These are phyloP conservation scores for Strigamia transsilvanica DNA, from an alignment of 2,888 invertebrate species.

Conservation along the genomic window DNA sequence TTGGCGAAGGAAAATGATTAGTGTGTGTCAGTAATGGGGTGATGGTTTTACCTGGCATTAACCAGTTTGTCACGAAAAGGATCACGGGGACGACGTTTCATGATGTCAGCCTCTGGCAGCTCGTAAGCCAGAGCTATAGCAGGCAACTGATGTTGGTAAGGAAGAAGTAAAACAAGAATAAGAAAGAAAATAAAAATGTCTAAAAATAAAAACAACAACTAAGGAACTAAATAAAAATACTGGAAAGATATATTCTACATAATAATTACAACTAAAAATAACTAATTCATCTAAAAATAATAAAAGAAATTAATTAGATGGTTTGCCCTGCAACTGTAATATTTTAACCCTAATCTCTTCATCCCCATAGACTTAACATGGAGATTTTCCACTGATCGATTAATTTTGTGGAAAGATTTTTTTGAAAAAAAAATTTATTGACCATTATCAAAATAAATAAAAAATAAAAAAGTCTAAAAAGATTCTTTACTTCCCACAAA, in stretches of 20 bases:
- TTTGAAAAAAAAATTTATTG: conserved; percentile 59
- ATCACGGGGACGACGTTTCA: conserved; percentile 67
- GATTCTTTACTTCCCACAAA: conserved; percentile 69
- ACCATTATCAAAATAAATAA: no score
- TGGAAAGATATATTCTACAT: no score
- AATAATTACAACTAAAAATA: neutral
- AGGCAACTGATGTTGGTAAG: conserved; percentile 60
- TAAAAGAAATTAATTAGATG: neutral
- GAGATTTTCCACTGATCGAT: neutral
- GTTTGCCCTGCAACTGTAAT: neutral
- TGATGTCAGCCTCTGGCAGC: conserved; percentile 68
- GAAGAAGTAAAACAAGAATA: no score
- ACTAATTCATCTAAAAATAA: neutral
- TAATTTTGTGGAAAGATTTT: no score
- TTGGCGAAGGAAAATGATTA: no score
- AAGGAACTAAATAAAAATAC: no score
- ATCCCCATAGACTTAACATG: no score
- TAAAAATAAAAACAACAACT: no score
- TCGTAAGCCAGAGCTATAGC: conserved; percentile 71
- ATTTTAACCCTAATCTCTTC: neutral
- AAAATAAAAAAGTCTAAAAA: no score
- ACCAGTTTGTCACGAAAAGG: conserved; percentile 67
- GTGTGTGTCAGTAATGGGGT: no score
- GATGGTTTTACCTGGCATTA: conserved; percentile 61
- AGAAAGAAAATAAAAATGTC: no score